Evolutionary conservation across 2,888 invertebrate genomes (phyloP).

Genomic region (Lycocerus yunnanus): DNA sequence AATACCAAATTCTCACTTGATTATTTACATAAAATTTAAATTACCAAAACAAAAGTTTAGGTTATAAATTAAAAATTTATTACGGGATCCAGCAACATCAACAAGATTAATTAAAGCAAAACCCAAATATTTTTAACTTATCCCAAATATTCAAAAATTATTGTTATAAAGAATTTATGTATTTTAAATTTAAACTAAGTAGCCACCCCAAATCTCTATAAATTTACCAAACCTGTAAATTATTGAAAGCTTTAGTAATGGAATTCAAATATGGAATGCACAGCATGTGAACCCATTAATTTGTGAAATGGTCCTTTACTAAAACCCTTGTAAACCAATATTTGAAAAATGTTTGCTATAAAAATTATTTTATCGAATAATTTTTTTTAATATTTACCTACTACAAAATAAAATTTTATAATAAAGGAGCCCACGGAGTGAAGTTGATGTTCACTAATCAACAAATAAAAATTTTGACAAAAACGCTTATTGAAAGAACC

Average conservation of each 20-base stretch:
- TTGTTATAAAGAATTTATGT: slow-evolving; percentile 13
- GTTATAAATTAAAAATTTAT: not conserved
- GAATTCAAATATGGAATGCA: slow-evolving; percentile 20
- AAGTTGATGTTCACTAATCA: not conserved
- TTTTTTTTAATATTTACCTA: not conserved
- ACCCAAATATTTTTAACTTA: not conserved
- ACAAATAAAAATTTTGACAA: not conserved
- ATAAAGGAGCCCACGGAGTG: not conserved
- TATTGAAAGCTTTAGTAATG: slow-evolving; percentile 11
- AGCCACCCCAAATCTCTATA: slow-evolving; percentile 17
- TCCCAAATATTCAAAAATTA: not conserved
- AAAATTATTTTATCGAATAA: not conserved
- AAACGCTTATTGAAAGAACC: not conserved
- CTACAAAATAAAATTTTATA: not conserved
- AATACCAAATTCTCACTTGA: not conserved
- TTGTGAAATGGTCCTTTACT: not conserved
- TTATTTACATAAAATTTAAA: not conserved
- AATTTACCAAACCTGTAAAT: slow-evolving; percentile 15
- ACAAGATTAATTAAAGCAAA: not conserved
- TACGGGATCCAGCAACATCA: not conserved
- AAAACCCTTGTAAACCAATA: not conserved
- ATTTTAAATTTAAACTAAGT: slow-evolving; percentile 14
- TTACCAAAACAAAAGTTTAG: not conserved
- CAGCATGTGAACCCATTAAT: slow-evolving; percentile 15
- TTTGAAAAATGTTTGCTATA: not conserved